Evolutionary conservation across 2,797 vertebrate genomes (phyloP), one percentile per base, ranked within the genome.

Genomic region (Falco cherrug): DNA sequence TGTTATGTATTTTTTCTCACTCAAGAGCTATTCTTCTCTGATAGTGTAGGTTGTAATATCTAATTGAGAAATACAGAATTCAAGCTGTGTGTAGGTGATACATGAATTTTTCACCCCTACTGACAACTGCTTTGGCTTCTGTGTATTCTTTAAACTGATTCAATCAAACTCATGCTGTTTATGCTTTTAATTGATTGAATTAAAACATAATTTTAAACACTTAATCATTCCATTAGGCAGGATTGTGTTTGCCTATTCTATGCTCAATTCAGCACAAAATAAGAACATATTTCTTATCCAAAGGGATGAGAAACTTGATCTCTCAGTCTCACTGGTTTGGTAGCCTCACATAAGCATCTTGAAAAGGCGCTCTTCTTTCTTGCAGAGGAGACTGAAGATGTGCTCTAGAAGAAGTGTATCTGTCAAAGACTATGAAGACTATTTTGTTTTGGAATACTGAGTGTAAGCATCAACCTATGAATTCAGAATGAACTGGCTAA

Each of bases 161-260:
- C 96, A 98, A 97, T 98, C 97, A 98, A 97, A 97, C 94, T 65
- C 97, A 96, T 91, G 96, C 97, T 98, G 98, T 93, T 98, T 97
- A 97, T 96, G 97, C 91, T 96, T 97, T 98, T 97, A 98, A 97
- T 97, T 98, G 97, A 98, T 98, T 98, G 90, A 96, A 97, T 97
- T 98, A 98, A 98, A 97, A 91, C 70, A 96, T 53, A 71, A 59
- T 96, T 97, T 96, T 90, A 97, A 97, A 97, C 93, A 97, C 95
- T 97, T 97, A 98, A 97, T 97, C 94, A 97, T 97, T 97, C 68
- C 71, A 94, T 97, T 97, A 96, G 73, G 61, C 53, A 86, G 51
- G 75, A 57, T 14, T 93, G 45, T 75, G 26, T 92, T 96, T 96
- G 56, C 76, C 67, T 94, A 45, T 92, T 95, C 84, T 67, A 4